phyloP scores from a whole-genome alignment of 2,113 vertebrate genomes.

The Lates calcarifer region DNA sequence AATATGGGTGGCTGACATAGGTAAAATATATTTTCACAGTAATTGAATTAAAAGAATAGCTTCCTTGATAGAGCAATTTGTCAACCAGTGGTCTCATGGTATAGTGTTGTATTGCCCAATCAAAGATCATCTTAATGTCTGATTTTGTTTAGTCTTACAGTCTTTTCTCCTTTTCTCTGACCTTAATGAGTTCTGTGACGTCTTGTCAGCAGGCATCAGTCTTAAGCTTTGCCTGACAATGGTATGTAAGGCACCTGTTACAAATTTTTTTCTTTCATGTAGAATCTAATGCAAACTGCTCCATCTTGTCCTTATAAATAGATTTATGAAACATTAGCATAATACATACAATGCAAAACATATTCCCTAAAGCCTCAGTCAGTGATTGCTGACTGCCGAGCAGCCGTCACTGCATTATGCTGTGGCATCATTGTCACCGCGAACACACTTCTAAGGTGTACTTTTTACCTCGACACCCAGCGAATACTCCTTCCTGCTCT shows the following conservation, averaged over 20 bases:
- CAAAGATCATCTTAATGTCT: not conserved
- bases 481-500: constrained; percentile 15
- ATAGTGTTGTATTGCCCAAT: not conserved
- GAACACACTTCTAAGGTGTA: constrained; percentile 57
- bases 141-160: not conserved
- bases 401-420: constrained; percentile 73
- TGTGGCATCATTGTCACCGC: constrained; percentile 44
- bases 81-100: not conserved
- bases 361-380: constrained; percentile 61
- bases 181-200: constrained; percentile 16
- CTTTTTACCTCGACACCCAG: constrained; percentile 60
- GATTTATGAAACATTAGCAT: constrained; percentile 72
- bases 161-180: not conserved
- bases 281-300: constrained; percentile 45
- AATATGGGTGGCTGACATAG: not conserved
- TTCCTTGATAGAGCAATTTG: not conserved
- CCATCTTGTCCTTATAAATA: constrained; percentile 68
- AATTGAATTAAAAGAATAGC: not conserved
- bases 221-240: constrained; percentile 9
- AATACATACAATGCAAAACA: constrained; percentile 70
- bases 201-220: constrained; percentile 38
- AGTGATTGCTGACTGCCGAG: constrained; percentile 66
- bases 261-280: constrained; percentile 1
- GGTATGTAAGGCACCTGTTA: constrained; percentile 10
- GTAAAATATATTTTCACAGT: not conserved